phyloP scores from a whole-genome alignment of 2,797 vertebrate species.

The Saguinus oedipus region DNA sequence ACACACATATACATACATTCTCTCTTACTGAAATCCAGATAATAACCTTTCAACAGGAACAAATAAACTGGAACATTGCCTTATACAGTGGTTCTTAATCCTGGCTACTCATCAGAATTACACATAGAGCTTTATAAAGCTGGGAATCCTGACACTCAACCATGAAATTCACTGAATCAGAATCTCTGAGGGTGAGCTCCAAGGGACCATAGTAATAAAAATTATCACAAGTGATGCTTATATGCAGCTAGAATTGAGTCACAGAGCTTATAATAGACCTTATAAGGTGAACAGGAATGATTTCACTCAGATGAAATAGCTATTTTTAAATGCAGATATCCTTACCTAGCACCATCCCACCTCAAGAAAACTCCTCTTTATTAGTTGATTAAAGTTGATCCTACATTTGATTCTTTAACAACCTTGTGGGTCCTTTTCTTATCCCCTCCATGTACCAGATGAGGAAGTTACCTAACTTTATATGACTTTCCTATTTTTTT shows the following conservation, averaged over 20 bases:
- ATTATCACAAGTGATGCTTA: neutral
- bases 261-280: neutral
- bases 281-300: neutral
- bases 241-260: neutral
- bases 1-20: neutral
- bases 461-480: neutral
- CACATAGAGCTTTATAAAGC: neutral
- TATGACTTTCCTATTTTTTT: neutral
- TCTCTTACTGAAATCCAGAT: neutral
- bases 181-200: neutral
- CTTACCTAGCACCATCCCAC: neutral
- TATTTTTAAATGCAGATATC: neutral
- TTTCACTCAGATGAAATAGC: neutral
- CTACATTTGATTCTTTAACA: neutral
- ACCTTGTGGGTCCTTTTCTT: neutral
- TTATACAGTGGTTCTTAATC: neutral
- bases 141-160: neutral
- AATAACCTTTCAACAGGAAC: slow-evolving; percentile 45
- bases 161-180: slow-evolving; percentile 11
- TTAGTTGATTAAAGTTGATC: neutral
- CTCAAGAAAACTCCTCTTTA: neutral
- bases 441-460: neutral
- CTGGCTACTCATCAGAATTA: neutral
- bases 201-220: neutral
- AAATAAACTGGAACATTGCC: slow-evolving; percentile 28